Conservation (phyloP, 2,888 invertebrate species). For the Philaethria dido region DNA sequence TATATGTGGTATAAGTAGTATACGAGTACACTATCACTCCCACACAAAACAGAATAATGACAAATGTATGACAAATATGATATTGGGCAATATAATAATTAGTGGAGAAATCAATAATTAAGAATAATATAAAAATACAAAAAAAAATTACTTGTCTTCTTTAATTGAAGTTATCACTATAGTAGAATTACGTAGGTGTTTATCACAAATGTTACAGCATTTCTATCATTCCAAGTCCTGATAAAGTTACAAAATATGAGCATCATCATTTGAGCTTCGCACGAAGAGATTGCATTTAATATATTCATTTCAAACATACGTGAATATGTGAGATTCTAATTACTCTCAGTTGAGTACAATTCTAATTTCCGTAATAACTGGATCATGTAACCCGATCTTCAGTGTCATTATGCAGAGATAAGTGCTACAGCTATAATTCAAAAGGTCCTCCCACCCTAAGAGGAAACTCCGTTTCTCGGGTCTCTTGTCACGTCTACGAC, state of each 20-base stretch:
- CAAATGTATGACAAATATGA: too few species aligned
- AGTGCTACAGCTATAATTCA: conserved; percentile 65
- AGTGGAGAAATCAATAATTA: too few species aligned
- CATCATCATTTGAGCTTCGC: background rate
- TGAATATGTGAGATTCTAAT: conserved; percentile 37
- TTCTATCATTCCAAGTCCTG: background rate
- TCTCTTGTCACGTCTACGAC: conserved; percentile 59
- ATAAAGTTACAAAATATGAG: background rate
- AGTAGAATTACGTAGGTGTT: background rate
- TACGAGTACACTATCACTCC: too few species aligned
- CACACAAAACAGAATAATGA: too few species aligned
- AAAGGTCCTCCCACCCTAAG: conserved; percentile 51
- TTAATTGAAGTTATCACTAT: background rate
- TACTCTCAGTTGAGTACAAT: conserved; percentile 39
- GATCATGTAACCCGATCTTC: conserved; percentile 63
- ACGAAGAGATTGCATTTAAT: conserved; percentile 3
- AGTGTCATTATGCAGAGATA: conserved; percentile 66
- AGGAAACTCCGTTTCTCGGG: conserved; percentile 49
- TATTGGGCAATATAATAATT: too few species aligned
- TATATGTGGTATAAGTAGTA: too few species aligned
- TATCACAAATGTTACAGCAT: background rate
- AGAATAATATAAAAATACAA: too few species aligned
- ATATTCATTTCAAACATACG: conserved; percentile 7
- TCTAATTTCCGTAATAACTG: conserved; percentile 49
- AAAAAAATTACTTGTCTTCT: too few species aligned